Evolutionary conservation across 2,888 invertebrate species (phyloP), one percentile per base, ranked within the genome.

Genomic region (Cosmia pyralina): DNA sequence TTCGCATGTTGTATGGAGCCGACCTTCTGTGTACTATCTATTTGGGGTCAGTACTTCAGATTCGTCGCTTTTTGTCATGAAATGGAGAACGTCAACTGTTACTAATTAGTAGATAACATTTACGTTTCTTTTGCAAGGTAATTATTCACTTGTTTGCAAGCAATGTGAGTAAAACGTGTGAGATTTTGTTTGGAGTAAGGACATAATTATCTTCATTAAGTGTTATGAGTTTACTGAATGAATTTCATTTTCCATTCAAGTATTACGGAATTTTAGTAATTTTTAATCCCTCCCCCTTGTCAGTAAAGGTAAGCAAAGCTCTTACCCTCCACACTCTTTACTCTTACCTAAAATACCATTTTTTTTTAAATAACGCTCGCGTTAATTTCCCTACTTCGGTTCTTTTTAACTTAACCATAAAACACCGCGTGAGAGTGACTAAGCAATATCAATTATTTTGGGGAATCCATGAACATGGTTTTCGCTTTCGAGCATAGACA

Each of bases 1-100:
- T 19, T 44, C 2, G 8, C 7, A 13, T 6, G 6, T 34, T 41
- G 13, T 17, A 6, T 22, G n/a, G 4, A 68, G 17, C 0, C 4
- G 2, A 7, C 34, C 44, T 70, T 77, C 60, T 70, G 34, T 17
- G 28, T 0, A 28, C 3, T 38, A 44, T 50, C 5, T 60, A 7
- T 2, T 8, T 28, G 28, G 41, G 62, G 75, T 79, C 82, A 86
- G 84, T 85, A 58, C 62, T 22, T 64, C 53, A 50, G 53, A 72
- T 79, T 87, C 86, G 90, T 90, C 88, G 90, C 90, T 92, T 85
- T 85, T 79, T 84, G 75, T 70, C 77, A 28, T 89, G 86, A 88
- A 87, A 87, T 81, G 82, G 83, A 88, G 88, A 87, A 85, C 87
- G 87, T 88, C 79, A 89, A 89, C 88, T 85, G 88, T 87, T 81